Evolutionary conservation across 2,888 invertebrate species (phyloP), one percentile per base, ranked within the genome.

Genomic region (Galerucella nymphaeae): DNA sequence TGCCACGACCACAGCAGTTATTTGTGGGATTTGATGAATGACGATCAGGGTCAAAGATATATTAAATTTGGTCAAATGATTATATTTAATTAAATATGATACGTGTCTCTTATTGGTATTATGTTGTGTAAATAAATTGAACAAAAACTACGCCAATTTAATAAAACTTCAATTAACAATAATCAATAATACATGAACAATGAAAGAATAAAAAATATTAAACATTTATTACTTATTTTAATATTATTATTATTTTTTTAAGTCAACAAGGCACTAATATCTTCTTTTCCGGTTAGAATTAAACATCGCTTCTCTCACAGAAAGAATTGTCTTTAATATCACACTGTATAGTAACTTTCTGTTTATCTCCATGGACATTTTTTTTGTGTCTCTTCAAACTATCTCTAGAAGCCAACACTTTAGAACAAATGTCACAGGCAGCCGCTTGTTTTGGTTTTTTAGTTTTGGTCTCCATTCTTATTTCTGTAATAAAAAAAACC

Each of bases 311-410:
- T 10, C 10, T 16, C 4, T 16, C 53, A 53, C 16, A 18, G 53
- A 16, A 53, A 16, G 18, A 53, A 53, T 53, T 53, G 53, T 53
- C 53, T 53, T 53, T 18, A 18, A 53, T 53, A 53, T 53, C 18
- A 53, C 53, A 18, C 10, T 53, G 8, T 53, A 53, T 10, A 8
- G 53, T 16, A 53, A 87, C 91, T 2, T 90, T 90, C 66, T 88
- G 86, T 75, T 90, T 90, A 9, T 89, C 89, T 2, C 90, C 90
- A 80, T 92, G 91, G 41, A 89, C 69, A 18, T 74, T 80, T 75
- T 83, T 84, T 71, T 80, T 82, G 76, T 86, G 86, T 73, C 85
- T 85, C 55, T 81, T 82, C 53, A 86, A 76, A 16, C 83, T 83
- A 53, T 84, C 82, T 74, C 84, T 85, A 0, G 82, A 82, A 3